These are phyloP conservation scores for Drosophila demipolita DNA, from an alignment of 2,888 invertebrate genomes.

Conservation along the genomic window DNA sequence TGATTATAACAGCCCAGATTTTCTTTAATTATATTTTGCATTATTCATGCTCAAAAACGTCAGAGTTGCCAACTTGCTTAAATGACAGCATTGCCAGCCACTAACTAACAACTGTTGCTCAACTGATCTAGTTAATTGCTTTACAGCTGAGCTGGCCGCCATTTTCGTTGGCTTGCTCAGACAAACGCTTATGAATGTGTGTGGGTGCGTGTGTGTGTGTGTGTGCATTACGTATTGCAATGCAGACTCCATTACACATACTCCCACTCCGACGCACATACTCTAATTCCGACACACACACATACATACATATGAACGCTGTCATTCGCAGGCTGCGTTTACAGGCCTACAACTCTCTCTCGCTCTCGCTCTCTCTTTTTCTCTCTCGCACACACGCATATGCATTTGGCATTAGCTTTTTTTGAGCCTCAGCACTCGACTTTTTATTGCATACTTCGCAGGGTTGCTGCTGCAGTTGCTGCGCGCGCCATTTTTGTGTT, in stretches of 20 bases:
- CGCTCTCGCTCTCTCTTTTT: neutral
- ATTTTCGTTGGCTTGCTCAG: neutral
- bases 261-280: neutral
- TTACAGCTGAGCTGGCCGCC: neutral
- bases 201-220: no score
- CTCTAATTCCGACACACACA: neutral
- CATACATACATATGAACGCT: conserved; percentile 20
- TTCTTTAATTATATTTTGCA: no score
- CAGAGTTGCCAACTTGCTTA: neutral
- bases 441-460: conserved; percentile 62
- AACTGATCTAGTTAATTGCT: neutral
- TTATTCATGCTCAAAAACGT: neutral
- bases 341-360: conserved; percentile 17
- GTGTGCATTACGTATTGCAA: conserved; percentile 27
- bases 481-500: conserved; percentile 76
- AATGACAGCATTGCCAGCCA: neutral
- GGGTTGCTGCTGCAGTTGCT: conserved; percentile 65
- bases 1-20: neutral
- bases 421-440: conserved; percentile 1
- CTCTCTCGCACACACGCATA: neutral
- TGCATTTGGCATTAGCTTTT: conserved; percentile 1
- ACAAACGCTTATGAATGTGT: neutral
- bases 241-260: neutral
- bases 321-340: conserved; percentile 29
- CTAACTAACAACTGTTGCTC: neutral